Evolutionary conservation across 2,797 vertebrate species (phyloP).

Genomic region (Glyptemys insculpta): DNA sequence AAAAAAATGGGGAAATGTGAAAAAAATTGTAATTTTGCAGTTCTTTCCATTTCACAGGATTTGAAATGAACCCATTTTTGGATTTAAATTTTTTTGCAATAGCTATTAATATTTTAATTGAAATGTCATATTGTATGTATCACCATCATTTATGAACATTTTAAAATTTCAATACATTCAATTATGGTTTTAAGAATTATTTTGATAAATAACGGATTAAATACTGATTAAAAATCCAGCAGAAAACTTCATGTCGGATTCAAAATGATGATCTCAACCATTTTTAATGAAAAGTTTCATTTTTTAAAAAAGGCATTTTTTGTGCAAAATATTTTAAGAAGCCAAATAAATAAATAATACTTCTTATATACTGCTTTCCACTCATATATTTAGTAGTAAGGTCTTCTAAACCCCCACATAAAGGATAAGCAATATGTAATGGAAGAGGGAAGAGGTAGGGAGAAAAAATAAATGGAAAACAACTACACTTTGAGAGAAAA

Average conservation of each 20-base stretch:
- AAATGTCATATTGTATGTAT: background rate
- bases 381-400: background rate
- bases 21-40: fast-evolving
- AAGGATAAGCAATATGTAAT: background rate
- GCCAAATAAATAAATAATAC: conserved; percentile 28
- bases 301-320: background rate
- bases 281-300: background rate
- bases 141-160: background rate
- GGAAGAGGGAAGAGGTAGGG: background rate
- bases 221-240: background rate
- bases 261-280: background rate
- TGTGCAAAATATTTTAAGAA: background rate
- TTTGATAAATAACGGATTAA: background rate
- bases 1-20: background rate
- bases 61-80: background rate
- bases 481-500: background rate
- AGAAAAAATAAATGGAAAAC: background rate
- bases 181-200: background rate
- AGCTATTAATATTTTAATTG: background rate
- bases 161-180: background rate
- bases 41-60: background rate
- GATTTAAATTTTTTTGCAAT: background rate
- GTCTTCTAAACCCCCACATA: conserved; percentile 6
- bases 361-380: conserved; percentile 4
- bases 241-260: background rate